Percentiles rank a stretch among this genome's conserved stretches.
Evolutionary conservation across 1,140 invertebrate genomes (phyloP).

Genomic region (Drosophila elegans): DNA sequence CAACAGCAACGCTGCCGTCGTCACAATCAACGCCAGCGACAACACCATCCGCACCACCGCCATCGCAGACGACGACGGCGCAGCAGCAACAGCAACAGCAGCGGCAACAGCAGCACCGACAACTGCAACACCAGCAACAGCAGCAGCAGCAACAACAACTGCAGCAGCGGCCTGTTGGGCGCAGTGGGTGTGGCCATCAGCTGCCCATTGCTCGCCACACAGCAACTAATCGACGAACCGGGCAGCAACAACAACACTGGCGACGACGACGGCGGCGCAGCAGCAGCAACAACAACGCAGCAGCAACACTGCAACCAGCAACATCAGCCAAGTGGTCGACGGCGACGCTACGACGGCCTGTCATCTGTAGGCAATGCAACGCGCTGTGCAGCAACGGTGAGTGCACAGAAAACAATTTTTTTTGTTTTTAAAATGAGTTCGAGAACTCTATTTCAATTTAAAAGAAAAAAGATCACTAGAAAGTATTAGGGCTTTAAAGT

Average conservation of each 20-base stretch:
- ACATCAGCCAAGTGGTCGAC: conserved; percentile 54
- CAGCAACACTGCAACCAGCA: conserved; percentile 37
- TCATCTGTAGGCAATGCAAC: conserved; percentile 85
- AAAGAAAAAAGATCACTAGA: too few relatives aligned
- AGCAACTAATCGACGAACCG: conserved; percentile 46
- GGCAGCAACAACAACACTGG: conserved; percentile 38
- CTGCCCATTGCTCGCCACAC: conserved; percentile 58
- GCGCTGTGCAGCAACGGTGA: conserved; percentile 83
- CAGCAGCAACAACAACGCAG: conserved; percentile 27
- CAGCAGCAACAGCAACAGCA: conserved; percentile 38
- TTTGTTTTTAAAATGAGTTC: background rate
- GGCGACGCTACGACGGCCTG: conserved; percentile 72
- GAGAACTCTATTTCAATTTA: too few relatives aligned
- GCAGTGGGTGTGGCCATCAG: conserved; percentile 36
- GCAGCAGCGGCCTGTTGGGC: conserved; percentile 25
- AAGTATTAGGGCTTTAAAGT: too few relatives aligned
- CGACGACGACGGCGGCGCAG: conserved; percentile 41
- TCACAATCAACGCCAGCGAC: conserved; percentile 81
- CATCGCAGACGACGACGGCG: conserved; percentile 79
- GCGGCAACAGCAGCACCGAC: conserved; percentile 14
- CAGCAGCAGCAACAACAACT: conserved; percentile 23
- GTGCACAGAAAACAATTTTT: conserved; percentile 29
- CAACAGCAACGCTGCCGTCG: conserved; percentile 81
- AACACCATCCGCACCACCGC: conserved; percentile 75
- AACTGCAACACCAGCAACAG: conserved; percentile 17